Conservation (phyloP, 1,140 invertebrate species). For the Drosophila ambigua region DNA sequence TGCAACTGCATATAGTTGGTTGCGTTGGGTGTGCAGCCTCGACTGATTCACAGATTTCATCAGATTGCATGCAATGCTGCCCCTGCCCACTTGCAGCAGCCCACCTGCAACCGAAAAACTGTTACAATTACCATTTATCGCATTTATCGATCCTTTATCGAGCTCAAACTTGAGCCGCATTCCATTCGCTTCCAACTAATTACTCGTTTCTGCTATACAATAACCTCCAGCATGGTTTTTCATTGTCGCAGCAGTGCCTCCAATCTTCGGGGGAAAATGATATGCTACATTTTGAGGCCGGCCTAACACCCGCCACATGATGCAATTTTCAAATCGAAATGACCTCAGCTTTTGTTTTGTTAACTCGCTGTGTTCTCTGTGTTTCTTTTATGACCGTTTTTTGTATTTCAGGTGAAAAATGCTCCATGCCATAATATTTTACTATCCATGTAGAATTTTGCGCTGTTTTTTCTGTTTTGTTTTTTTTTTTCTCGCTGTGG, state of each 20-base stretch:
- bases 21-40: background rate
- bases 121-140: conserved; percentile 60
- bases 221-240: conserved; percentile 49
- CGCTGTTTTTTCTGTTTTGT: conserved; percentile 10
- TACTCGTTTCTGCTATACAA: conserved; percentile 59
- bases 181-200: conserved; percentile 65
- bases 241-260: conserved; percentile 37
- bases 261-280: background rate
- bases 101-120: conserved; percentile 30
- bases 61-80: conserved; percentile 26
- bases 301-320: conserved; percentile 7
- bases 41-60: conserved; percentile 63
- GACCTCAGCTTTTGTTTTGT: conserved; percentile 63
- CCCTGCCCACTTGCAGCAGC: conserved; percentile 34
- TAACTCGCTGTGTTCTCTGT: background rate
- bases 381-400: conserved; percentile 23
- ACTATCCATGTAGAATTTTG: conserved; percentile 52
- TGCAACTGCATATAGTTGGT: conserved; percentile 2
- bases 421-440: conserved; percentile 43
- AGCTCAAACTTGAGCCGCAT: conserved; percentile 59
- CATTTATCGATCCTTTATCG: conserved; percentile 36
- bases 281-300: background rate
- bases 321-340: conserved; percentile 63
- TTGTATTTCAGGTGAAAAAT: conserved; percentile 66
- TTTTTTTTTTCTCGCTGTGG: conserved; percentile 2